These are phyloP conservation scores for Acrocephalus kingi DNA, from an alignment of 2,113 vertebrate species.

Conservation along the genomic window DNA sequence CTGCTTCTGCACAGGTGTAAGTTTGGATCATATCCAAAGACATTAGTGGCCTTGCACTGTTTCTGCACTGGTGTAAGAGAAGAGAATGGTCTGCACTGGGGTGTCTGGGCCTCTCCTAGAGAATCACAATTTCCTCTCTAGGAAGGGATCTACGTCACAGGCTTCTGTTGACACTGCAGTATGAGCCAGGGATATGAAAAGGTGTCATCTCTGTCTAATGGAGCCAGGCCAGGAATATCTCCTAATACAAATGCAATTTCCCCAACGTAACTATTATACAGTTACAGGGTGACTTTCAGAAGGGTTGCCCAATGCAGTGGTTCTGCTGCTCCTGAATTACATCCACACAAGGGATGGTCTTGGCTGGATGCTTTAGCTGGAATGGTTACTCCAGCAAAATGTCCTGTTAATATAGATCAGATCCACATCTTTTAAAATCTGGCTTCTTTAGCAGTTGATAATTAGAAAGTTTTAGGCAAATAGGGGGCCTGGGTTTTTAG, in stretches of 20 bases:
- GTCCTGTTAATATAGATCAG: not conserved
- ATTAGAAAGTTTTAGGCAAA: not conserved
- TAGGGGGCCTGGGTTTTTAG: not conserved
- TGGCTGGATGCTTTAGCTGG: not conserved
- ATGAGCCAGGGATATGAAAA: not conserved
- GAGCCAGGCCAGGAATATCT: not conserved
- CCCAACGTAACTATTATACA: not conserved
- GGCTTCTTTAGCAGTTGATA: not conserved
- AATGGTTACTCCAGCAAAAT: not conserved
- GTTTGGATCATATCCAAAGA: not conserved
- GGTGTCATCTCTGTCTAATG: not conserved
- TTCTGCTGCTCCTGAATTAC: not conserved
- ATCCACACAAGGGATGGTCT: not conserved
- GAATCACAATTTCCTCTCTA: not conserved
- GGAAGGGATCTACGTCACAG: not conserved
- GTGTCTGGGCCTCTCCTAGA: not conserved
- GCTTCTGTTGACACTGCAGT: not conserved
- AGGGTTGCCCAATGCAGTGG: not conserved
- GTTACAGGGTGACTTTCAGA: not conserved
- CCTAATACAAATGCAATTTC: not conserved
- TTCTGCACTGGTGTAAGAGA: not conserved
- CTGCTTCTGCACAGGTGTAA: not conserved
- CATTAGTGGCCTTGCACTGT: not conserved
- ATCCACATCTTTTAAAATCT: not conserved
- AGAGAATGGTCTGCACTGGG: not conserved